Evolutionary conservation across 2,888 invertebrate genomes (phyloP).

Genomic region (Drosophila barbarae): DNA sequence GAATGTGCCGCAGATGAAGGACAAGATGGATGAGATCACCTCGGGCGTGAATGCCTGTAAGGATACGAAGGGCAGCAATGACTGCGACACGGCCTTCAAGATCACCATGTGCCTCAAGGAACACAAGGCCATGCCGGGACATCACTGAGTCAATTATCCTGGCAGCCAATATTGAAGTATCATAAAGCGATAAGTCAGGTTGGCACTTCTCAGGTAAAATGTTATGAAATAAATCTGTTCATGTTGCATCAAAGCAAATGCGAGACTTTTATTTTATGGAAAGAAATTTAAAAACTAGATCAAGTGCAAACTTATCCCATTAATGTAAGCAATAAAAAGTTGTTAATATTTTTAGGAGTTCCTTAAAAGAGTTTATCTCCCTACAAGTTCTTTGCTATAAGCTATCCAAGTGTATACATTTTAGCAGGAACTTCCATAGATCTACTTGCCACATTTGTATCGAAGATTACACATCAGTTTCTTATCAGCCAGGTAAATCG

Average conservation of each 20-base stretch:
- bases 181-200: background rate
- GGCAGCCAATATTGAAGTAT: background rate
- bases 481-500: conserved; percentile 15
- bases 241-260: conserved; percentile 35
- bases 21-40: conserved; percentile 55
- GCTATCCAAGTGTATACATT: background rate
- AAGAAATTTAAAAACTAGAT: background rate
- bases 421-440: background rate
- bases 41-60: conserved; percentile 69
- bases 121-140: conserved; percentile 44
- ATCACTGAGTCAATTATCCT: conserved; percentile 19
- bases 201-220: conserved; percentile 14
- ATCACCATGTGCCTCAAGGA: conserved; percentile 70
- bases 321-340: background rate
- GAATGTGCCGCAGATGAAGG: conserved; percentile 55
- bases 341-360: background rate
- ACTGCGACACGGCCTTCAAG: conserved; percentile 75
- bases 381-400: too few relatives aligned
- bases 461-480: background rate
- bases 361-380: background rate
- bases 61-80: conserved; percentile 64
- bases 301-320: background rate
- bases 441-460: background rate
- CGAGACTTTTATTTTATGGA: background rate
- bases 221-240: conserved; percentile 40